These are phyloP conservation scores for Stenurella melanura DNA, from an alignment of 2,888 invertebrate genomes.

Conservation along the genomic window DNA sequence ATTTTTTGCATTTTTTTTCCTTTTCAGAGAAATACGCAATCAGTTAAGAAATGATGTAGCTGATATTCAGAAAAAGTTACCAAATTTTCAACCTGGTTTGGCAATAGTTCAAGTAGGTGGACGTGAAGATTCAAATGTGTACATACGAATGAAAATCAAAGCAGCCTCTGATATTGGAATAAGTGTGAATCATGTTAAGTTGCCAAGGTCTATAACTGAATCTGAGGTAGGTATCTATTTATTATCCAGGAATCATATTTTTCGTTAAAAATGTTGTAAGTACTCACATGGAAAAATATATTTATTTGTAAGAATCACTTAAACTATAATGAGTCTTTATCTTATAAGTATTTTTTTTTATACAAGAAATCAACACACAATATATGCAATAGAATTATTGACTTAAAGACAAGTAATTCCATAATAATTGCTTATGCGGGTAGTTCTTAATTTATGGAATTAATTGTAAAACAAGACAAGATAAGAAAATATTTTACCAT, in stretches of 20 bases:
- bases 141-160: slow-evolving; percentile 96
- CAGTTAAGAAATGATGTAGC: slow-evolving; percentile 81
- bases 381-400: too few relatives aligned
- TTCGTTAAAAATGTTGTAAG: not conserved
- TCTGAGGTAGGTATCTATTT: slow-evolving; percentile 77
- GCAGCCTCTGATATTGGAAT: slow-evolving; percentile 95
- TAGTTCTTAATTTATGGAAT: too few relatives aligned
- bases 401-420: too few relatives aligned
- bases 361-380: too few relatives aligned
- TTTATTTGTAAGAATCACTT: too few relatives aligned
- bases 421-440: too few relatives aligned
- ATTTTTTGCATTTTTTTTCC: not conserved
- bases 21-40: slow-evolving; percentile 81
- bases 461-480: too few relatives aligned
- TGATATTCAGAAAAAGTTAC: slow-evolving; percentile 75
- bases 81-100: slow-evolving; percentile 83
- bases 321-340: too few relatives aligned
- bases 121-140: slow-evolving; percentile 98
- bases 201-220: slow-evolving; percentile 89
- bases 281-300: too few relatives aligned
- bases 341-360: too few relatives aligned
- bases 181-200: slow-evolving; percentile 83
- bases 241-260: slow-evolving; percentile 7
- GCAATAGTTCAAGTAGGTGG: slow-evolving; percentile 98
- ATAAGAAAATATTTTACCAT: too few relatives aligned